These are phyloP conservation scores for Gerris lacustris DNA, from an alignment of 2,888 invertebrate genomes.

Conservation along the genomic window DNA sequence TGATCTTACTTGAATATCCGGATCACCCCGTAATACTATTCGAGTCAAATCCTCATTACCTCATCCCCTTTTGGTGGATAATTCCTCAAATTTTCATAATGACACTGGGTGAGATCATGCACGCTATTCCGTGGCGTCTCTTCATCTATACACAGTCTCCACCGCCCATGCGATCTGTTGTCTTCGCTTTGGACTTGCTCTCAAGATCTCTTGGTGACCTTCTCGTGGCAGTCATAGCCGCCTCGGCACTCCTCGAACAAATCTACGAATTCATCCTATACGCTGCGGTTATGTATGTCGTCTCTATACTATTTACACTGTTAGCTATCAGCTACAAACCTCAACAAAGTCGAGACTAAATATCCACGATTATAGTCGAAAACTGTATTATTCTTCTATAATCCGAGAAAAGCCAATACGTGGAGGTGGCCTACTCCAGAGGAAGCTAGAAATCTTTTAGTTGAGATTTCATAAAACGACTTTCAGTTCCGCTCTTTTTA, in stretches of 20 bases:
- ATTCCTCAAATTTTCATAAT: background rate
- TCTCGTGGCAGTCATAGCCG: background rate
- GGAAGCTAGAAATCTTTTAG: no score
- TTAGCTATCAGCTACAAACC: background rate
- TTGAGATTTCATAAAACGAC: no score
- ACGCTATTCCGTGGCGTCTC: constrained; percentile 6
- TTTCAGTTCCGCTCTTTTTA: no score
- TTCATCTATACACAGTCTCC: constrained; percentile 6
- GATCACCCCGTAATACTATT: background rate
- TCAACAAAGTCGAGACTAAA: constrained; percentile 4
- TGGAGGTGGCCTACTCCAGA: no score
- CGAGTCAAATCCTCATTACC: background rate
- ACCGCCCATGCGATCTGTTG: background rate
- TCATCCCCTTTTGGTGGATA: background rate
- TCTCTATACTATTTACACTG: background rate
- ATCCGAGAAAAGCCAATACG: no score
- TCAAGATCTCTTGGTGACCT: constrained; percentile 5
- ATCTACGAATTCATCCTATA: background rate
- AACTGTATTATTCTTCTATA: no score
- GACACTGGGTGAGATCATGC: constrained; percentile 7
- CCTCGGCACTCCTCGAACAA: background rate
- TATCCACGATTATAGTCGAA: background rate
- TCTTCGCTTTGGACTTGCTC: background rate
- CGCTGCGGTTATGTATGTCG: constrained; percentile 2
- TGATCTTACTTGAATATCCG: background rate